A percentile compares a stretch with the other conserved stretches of the same genome.
Conservation (phyloP, 2,888 invertebrate species). For the Phymatocera aterrima region DNA sequence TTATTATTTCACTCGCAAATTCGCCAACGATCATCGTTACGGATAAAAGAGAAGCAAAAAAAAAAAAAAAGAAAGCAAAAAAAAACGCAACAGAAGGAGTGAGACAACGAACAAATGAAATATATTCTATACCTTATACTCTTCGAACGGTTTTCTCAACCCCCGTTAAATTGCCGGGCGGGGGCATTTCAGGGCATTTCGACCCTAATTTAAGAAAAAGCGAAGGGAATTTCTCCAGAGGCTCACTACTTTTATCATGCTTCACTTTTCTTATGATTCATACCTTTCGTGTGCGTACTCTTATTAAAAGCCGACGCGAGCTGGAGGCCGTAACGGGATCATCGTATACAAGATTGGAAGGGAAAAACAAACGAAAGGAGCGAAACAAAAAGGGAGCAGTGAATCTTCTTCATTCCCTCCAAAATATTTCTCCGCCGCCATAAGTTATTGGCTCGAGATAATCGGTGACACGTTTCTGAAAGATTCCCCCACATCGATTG, state of each 20-base stretch:
- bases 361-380: too few relatives aligned
- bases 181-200: too few relatives aligned
- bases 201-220: constrained; percentile 16
- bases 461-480: not conserved
- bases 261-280: not conserved
- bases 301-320: not conserved
- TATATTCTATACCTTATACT: not conserved
- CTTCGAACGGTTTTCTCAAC: not conserved
- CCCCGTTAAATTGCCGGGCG: not conserved
- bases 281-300: not conserved
- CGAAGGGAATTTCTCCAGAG: constrained; percentile 20
- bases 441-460: not conserved
- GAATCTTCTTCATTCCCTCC: not conserved
- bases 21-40: too few relatives aligned
- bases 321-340: not conserved
- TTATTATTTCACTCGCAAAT: too few relatives aligned
- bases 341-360: too few relatives aligned
- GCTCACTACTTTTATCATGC: not conserved
- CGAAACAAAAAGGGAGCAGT: not conserved
- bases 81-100: too few relatives aligned
- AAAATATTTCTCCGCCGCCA: too few relatives aligned
- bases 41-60: too few relatives aligned
- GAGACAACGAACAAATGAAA: not conserved
- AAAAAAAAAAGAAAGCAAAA: too few relatives aligned
- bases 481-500: not conserved